Base-by-base conservation (phyloP, 2,113 vertebrate species). In the Calonectris borealis region DNA sequence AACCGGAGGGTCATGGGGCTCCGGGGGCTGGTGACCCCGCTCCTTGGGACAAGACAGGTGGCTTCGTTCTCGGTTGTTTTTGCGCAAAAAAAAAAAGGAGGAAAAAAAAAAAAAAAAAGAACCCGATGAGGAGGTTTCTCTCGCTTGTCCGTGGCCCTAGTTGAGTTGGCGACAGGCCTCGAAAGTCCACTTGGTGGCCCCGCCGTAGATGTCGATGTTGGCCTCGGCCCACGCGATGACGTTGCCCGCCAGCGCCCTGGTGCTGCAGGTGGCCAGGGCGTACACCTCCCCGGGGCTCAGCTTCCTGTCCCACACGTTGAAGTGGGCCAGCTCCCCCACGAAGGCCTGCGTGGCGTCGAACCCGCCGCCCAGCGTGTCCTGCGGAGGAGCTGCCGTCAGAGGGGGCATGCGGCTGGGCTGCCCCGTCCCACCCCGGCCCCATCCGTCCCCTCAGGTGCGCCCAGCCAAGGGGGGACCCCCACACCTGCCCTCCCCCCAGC, bases 291-390 rank as follows among this genome's bases (percentile, higher is more conserved):
- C 98, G 0, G 98, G 98, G 60, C 98, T 99, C 94, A 99, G 99
- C 97, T 99, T 99, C 87, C 98, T 98, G 91, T 99, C 99, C 99
- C 99, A 99, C 97, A 99, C 98, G 96, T 99, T 99, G 96, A 99
- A 98, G 91, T 99, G 99, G 19, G 99, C 99, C 92, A 99, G 97
- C 96, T 99, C 99, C 1, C 99, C 99, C 13, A 99, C 98, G 19
- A 98, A 99, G 1, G 99, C 99, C 85, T 99, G 99, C 4, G 99
- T 99, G 81, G 99, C 99, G 3, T 99, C 99, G 26, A 99, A 99
- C 6, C 99, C 99, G 7, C 99, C 99, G 5, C 99, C 99, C 96
- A 99, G 93, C 6, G 99, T 99, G 97, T 99, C 99, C 99, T 99
- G 97, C 7, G 3, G 87, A 65, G 93, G 72, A 51, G 80, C 70